phyloP scores from a whole-genome alignment of 1,140 invertebrate species.

The Trinorchestia longiramus region DNA sequence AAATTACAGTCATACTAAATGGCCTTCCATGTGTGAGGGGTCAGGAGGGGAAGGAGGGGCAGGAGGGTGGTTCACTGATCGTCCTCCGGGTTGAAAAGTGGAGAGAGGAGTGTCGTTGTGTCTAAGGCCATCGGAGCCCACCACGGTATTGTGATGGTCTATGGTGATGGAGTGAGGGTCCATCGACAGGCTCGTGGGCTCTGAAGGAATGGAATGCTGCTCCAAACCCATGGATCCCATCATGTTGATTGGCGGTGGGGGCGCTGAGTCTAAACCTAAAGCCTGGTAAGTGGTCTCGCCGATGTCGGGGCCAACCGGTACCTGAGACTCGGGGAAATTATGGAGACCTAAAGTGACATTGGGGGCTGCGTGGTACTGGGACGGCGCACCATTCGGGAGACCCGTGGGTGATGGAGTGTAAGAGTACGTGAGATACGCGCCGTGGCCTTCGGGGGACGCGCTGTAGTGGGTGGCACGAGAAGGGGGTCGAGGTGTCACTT shows the following conservation, averaged over 20 bases:
- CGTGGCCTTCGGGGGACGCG: conserved; percentile 60
- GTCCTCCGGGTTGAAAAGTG: conserved; percentile 62
- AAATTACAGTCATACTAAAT: conserved; percentile 52
- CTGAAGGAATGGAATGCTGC: conserved; percentile 66
- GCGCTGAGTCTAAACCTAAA: conserved; percentile 63
- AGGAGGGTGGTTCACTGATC: conserved; percentile 36
- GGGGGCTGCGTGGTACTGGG: conserved; percentile 65
- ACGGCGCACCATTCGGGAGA: conserved; percentile 63
- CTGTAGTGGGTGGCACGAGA: conserved; percentile 66
- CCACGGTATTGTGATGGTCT: conserved; percentile 63
- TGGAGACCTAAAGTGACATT: conserved; percentile 65
- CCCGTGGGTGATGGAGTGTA: conserved; percentile 65
- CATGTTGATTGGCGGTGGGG: conserved; percentile 58
- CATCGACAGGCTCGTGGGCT: conserved; percentile 64
- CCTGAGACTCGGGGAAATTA: conserved; percentile 57
- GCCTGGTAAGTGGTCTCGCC: conserved; percentile 58
- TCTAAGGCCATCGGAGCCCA: conserved; percentile 62
- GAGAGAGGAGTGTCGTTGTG: conserved; percentile 64
- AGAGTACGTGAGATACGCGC: conserved; percentile 63
- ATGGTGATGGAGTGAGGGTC: conserved; percentile 66
- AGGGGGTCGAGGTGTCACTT: conserved; percentile 62
- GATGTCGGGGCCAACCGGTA: conserved; percentile 48
- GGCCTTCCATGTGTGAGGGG: conserved; percentile 36
- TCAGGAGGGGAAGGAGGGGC: conserved; percentile 44
- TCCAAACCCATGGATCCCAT: conserved; percentile 64